phyloP scores from a whole-genome alignment of 2,888 invertebrate genomes.

The Myathropa florea region DNA sequence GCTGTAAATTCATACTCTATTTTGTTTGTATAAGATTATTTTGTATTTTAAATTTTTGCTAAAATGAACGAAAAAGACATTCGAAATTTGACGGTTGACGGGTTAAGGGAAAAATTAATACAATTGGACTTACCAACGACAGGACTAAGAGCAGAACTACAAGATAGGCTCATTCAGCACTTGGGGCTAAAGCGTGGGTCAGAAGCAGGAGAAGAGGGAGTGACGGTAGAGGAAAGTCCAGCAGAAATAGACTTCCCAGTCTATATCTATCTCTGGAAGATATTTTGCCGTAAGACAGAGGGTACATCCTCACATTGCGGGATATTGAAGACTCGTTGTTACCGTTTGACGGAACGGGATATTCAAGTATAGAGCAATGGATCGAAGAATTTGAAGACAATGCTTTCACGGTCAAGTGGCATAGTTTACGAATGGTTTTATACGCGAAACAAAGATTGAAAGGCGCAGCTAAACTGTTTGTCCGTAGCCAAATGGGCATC shows the following conservation, averaged over 20 bases:
- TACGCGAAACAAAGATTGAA: conserved; percentile 41
- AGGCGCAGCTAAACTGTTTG: conserved; percentile 51
- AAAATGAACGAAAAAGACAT: no score
- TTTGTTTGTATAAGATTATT: no score
- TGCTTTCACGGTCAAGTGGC: conserved; percentile 32
- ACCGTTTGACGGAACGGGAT: conserved; percentile 39
- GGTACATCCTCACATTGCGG: conserved; percentile 25
- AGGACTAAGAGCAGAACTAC: conserved; percentile 8
- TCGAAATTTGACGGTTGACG: no score
- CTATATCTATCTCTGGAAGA: neutral
- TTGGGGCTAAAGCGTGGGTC: neutral
- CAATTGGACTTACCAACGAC: neutral
- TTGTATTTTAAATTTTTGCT: no score
- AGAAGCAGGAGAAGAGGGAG: neutral
- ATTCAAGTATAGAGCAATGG: conserved; percentile 38
- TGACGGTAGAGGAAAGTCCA: no score
- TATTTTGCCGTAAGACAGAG: neutral
- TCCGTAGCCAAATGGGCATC: conserved; percentile 25
- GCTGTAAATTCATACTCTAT: no score
- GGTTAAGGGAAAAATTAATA: conserved; percentile 3
- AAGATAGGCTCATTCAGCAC: conserved; percentile 16
- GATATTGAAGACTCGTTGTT: conserved; percentile 44
- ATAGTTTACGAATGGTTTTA: conserved; percentile 29
- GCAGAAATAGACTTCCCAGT: neutral
- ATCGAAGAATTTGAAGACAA: conserved; percentile 50